Evolutionary conservation across 64 coral and sea anemone genomes (phyloP), one percentile per base, ranked within the genome.

Genomic region (Exaiptasia diaphana): DNA sequence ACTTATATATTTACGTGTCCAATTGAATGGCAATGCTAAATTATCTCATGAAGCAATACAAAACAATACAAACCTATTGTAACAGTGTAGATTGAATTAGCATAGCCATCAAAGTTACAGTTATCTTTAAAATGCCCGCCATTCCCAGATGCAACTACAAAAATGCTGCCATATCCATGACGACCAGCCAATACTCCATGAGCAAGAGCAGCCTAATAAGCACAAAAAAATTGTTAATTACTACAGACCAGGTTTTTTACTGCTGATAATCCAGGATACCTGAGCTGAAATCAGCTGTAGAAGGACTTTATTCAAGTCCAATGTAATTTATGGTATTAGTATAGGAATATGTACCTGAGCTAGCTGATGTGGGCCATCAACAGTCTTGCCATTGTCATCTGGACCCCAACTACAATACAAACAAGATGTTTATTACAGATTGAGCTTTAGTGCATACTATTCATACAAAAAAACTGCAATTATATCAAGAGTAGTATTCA

Each of bases 101-200:
- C 95, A 78, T 99, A 99, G 44, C 95, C 95, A 80, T 99, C 95
- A 86, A 99, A 99, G 69, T 99, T 99, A 26, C 95, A 99, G 33
- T 99, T 99, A 67, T 99, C 95, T 80, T 92, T 92, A 30, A 92
- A 99, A 60, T 99, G 89, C 25, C 95, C 95, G 36, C 95, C 95
- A 69, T 99, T 99, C 41, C 95, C 95, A 71, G 95, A 99, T 38
- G 95, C 95, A 18, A 99, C 95, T 11, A 99, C 89, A 85, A 92
- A 99, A 58, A 99, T 92, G 45, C 95, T 99, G 20, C 95, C 95
- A 24, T 91, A 88, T 1, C 95, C 95, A 25, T 88, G 80, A 15
- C 95, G 74, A n/a, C 95, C 95, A 21, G 90, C 95, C 34, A 91
- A 45, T 25, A 99, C 95, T 71, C 95, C 95, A 74, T 99, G 95